Evolutionary conservation across 2,888 invertebrate genomes (phyloP).

Genomic region (Netelia inedita): DNA sequence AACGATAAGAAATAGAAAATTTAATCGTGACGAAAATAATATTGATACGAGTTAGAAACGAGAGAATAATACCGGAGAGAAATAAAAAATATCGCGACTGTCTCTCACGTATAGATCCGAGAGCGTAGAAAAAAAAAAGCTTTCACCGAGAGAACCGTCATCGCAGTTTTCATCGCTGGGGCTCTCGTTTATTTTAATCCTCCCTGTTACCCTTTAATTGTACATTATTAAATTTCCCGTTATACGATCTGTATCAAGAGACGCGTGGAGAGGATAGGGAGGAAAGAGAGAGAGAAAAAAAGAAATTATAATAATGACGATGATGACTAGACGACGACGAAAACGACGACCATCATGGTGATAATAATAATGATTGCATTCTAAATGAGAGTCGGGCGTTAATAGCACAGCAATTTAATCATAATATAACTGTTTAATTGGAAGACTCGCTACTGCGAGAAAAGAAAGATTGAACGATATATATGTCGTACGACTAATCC

Average conservation of each 20-base stretch:
- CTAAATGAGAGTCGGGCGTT: slow-evolving; percentile 28
- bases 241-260: slow-evolving; percentile 28
- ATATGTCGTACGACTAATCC: not conserved
- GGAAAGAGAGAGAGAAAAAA: slow-evolving; percentile 1
- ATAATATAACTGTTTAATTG: slow-evolving; percentile 21
- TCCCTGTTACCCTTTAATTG: slow-evolving; percentile 52
- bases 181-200: slow-evolving; percentile 43
- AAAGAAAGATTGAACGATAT: slow-evolving; percentile 1
- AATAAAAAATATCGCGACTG: no score
- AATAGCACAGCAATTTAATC: slow-evolving; percentile 43
- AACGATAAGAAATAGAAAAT: no score
- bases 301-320: slow-evolving; percentile 31
- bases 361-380: slow-evolving; percentile 24
- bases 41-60: no score
- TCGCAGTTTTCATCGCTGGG: slow-evolving; percentile 29
- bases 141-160: slow-evolving; percentile 31
- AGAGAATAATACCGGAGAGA: no score
- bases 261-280: not conserved
- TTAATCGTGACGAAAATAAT: no score
- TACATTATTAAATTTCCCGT: slow-evolving; percentile 62
- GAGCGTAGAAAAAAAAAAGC: slow-evolving; percentile 28
- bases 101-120: not conserved
- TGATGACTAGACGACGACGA: slow-evolving; percentile 15
- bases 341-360: not conserved
- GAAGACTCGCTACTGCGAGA: not conserved